Evolutionary conservation across 2,113 vertebrate species (phyloP).

Genomic region (Melanocharis versteri): DNA sequence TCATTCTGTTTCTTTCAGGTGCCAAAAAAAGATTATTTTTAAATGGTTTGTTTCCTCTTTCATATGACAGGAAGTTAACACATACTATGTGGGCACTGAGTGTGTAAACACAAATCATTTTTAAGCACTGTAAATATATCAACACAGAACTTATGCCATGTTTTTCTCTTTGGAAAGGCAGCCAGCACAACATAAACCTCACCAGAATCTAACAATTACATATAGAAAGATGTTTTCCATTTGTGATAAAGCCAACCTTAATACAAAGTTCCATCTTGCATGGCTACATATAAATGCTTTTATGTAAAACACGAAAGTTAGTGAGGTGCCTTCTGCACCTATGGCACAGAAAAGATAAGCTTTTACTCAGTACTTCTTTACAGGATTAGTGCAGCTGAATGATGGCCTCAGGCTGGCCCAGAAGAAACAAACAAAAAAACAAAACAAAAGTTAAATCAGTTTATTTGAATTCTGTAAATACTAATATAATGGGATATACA

Average conservation of each 20-base stretch:
- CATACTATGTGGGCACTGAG: not conserved
- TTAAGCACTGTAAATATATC: not conserved
- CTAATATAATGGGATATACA: not conserved
- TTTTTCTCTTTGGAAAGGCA: not conserved
- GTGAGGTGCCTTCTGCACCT: not conserved
- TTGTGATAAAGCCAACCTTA: not conserved
- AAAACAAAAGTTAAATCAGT: not conserved
- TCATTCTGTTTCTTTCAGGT: not conserved
- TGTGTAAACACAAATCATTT: not conserved
- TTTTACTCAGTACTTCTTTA: not conserved
- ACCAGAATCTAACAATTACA: not conserved
- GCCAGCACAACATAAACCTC: not conserved
- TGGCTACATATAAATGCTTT: not conserved
- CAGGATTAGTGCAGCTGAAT: not conserved
- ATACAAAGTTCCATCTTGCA: not conserved
- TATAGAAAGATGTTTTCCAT: not conserved
- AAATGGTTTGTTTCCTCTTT: not conserved
- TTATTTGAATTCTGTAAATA: not conserved
- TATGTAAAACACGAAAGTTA: not conserved
- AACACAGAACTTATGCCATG: not conserved
- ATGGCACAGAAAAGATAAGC: not conserved
- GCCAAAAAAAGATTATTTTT: not conserved
- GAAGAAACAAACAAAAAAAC: not conserved
- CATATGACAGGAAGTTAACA: not conserved
- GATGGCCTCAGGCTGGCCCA: not conserved